Conservation (phyloP, 1,140 invertebrate species). For the Bombus difficillimus region DNA sequence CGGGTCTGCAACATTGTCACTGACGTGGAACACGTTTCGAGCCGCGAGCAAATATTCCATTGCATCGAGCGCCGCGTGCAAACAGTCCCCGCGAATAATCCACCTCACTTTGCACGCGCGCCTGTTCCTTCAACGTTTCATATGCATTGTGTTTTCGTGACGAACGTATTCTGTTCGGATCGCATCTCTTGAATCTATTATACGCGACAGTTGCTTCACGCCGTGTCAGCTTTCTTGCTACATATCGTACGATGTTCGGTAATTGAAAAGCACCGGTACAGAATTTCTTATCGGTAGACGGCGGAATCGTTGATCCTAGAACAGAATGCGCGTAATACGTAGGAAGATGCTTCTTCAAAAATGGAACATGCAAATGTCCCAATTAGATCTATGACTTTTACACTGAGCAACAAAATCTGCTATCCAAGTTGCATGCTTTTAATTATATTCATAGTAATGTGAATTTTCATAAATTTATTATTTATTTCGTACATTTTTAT, state of each 20-base stretch:
- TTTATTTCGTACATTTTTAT: no score
- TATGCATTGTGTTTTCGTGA: not conserved
- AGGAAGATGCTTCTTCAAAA: no score
- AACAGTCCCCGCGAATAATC: conserved; percentile 1
- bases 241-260: not conserved
- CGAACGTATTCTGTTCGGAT: not conserved
- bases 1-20: conserved; percentile 10
- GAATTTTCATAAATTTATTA: not conserved
- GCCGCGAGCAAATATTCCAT: conserved; percentile 22
- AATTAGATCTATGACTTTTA: no score
- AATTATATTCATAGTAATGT: not conserved
- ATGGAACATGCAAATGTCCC: not conserved
- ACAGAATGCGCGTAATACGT: no score
- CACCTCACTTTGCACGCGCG: conserved; percentile 1
- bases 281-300: not conserved
- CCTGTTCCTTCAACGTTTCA: not conserved
- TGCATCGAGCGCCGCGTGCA: not conserved
- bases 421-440: not conserved
- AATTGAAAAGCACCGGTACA: not conserved
- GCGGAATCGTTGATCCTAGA: no score
- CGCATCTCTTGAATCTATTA: not conserved
- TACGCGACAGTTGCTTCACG: not conserved
- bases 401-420: not conserved
- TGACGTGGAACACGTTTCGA: conserved; percentile 20
- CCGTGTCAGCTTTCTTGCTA: not conserved